Conservation (phyloP, 2,113 vertebrate genomes). For the Laticauda colubrina region DNA sequence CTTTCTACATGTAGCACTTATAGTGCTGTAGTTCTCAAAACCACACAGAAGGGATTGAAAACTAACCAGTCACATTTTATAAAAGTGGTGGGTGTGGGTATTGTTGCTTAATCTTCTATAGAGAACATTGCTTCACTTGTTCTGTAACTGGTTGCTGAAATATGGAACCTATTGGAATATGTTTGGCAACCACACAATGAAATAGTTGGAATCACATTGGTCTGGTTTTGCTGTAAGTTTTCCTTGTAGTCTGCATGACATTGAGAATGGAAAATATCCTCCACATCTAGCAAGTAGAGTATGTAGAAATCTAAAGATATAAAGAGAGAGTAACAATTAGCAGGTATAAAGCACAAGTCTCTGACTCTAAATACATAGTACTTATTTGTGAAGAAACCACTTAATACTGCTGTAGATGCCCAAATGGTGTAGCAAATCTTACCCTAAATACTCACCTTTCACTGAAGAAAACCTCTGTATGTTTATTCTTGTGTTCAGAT, state of each 20-base stretch:
- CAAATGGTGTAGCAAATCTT: background rate
- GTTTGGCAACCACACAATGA: background rate
- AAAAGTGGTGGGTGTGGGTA: background rate
- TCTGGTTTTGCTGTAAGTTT: background rate
- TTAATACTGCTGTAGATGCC: background rate
- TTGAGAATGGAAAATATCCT: background rate
- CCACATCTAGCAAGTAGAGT: background rate
- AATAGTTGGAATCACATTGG: background rate
- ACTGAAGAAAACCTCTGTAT: background rate
- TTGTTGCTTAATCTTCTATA: background rate
- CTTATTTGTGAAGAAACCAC: background rate
- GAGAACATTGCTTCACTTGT: background rate
- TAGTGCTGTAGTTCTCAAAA: background rate
- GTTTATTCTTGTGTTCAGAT: background rate
- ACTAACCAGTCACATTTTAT: background rate
- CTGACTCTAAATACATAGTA: background rate
- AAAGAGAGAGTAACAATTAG: background rate
- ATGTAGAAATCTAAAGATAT: conserved; percentile 2
- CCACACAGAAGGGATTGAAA: background rate
- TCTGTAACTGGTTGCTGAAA: background rate
- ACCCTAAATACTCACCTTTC: background rate
- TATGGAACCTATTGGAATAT: background rate
- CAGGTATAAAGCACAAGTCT: background rate
- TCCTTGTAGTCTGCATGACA: background rate
- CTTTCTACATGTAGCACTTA: background rate